These are phyloP conservation scores for Cherax quadricarinatus DNA, from an alignment of 1,140 invertebrate genomes.

Conservation along the genomic window DNA sequence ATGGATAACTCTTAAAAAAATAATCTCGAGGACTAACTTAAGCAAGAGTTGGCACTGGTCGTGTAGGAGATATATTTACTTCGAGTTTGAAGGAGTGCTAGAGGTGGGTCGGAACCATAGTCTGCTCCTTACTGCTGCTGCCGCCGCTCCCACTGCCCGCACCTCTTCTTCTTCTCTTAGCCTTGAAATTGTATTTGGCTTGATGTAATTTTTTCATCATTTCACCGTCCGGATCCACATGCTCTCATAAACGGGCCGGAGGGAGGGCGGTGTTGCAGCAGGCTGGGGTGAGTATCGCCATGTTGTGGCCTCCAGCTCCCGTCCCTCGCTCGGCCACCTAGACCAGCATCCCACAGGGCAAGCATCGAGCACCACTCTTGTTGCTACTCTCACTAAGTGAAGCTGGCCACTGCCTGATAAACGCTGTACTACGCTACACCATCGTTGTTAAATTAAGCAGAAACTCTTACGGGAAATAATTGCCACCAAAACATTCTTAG, in stretches of 20 bases:
- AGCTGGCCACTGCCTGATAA: background rate
- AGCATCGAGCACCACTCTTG: background rate
- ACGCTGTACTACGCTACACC: background rate
- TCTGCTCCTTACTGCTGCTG: slow-evolving; percentile 15
- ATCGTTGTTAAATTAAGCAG: background rate
- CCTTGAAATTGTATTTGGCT: slow-evolving; percentile 66
- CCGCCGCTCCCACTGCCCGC: background rate
- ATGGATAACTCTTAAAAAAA: slow-evolving; percentile 1
- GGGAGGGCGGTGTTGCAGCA: background rate
- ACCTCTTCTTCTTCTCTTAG: slow-evolving; percentile 68
- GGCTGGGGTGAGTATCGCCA: background rate
- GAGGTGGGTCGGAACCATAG: slow-evolving; percentile 19
- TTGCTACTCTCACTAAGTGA: background rate
- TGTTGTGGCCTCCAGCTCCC: background rate
- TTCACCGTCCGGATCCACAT: slow-evolving; percentile 52
- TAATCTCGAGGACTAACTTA: background rate
- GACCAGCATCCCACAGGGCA: background rate
- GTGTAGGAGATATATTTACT: background rate
- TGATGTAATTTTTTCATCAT: slow-evolving; percentile 65
- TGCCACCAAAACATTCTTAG: background rate
- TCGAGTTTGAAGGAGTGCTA: background rate
- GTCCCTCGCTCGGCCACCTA: background rate
- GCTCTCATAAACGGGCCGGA: slow-evolving; percentile 54
- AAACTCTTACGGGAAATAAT: background rate
- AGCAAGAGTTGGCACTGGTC: background rate